These are phyloP conservation scores for Erinaceus europaeus DNA, from an alignment of 2,113 vertebrate species.

Conservation along the genomic window DNA sequence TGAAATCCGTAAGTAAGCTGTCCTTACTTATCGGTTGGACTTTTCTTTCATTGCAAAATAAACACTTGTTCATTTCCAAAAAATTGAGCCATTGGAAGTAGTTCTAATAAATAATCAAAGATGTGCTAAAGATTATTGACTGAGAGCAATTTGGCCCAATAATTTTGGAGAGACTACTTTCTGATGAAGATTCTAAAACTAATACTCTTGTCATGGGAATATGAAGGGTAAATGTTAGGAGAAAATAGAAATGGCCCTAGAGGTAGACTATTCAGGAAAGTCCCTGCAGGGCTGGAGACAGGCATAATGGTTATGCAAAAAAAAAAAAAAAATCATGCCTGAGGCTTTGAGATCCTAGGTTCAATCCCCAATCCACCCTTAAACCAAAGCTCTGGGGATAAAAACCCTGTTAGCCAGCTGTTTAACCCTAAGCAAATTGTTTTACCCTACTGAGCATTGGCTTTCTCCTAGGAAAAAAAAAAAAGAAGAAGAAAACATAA, in stretches of 20 bases:
- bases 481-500: accelerated
- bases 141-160: background rate
- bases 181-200: background rate
- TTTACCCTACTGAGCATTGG: accelerated
- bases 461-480: background rate
- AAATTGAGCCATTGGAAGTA: too few relatives aligned
- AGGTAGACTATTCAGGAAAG: too few relatives aligned
- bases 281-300: too few relatives aligned
- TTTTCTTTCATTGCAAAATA: too few relatives aligned
- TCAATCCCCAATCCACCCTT: too few relatives aligned
- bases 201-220: background rate
- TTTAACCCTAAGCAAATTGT: background rate
- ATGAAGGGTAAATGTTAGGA: background rate
- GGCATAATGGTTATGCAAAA: too few relatives aligned
- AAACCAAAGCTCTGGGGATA: too few relatives aligned
- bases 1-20: background rate
- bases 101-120: background rate
- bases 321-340: too few relatives aligned
- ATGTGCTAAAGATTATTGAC: background rate
- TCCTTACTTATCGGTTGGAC: accelerated
- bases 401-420: background rate
- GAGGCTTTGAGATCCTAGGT: too few relatives aligned
- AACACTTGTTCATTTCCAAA: too few relatives aligned
- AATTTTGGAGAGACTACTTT: background rate
- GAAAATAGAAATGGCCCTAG: background rate